Percentiles rank a stretch among this genome's conserved stretches.
phyloP scores from a whole-genome alignment of 2,113 vertebrate species.

The Bos indicus region DNA sequence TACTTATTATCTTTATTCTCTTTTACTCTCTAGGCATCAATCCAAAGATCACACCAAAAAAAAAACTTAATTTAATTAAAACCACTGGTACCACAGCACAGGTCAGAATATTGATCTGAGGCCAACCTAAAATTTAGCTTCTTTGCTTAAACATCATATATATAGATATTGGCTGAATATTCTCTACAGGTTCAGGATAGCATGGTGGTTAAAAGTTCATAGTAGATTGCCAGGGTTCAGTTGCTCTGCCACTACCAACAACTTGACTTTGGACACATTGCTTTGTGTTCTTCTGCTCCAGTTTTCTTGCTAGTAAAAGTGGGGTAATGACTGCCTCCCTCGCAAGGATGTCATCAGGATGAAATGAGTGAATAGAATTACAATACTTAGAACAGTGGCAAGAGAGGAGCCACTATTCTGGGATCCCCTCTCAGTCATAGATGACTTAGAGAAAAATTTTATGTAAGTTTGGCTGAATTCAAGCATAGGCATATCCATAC shows the following conservation, averaged over 20 bases:
- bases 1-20: background rate
- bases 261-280: background rate
- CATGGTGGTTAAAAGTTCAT: background rate
- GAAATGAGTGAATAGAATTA: background rate
- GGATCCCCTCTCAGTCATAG: background rate
- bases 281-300: background rate
- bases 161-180: background rate
- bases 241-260: background rate
- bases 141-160: background rate
- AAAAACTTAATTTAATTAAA: background rate
- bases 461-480: background rate
- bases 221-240: background rate
- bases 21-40: constrained; percentile 30
- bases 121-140: background rate
- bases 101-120: background rate
- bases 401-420: background rate
- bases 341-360: background rate
- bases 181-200: background rate
- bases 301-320: background rate
- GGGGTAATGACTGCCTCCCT: background rate
- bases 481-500: background rate
- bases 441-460: background rate
- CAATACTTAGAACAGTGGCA: background rate
- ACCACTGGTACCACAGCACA: background rate
- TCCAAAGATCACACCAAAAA: constrained; percentile 1